These are phyloP conservation scores for Apamea epomidion DNA, from an alignment of 2,888 invertebrate genomes.

Conservation along the genomic window DNA sequence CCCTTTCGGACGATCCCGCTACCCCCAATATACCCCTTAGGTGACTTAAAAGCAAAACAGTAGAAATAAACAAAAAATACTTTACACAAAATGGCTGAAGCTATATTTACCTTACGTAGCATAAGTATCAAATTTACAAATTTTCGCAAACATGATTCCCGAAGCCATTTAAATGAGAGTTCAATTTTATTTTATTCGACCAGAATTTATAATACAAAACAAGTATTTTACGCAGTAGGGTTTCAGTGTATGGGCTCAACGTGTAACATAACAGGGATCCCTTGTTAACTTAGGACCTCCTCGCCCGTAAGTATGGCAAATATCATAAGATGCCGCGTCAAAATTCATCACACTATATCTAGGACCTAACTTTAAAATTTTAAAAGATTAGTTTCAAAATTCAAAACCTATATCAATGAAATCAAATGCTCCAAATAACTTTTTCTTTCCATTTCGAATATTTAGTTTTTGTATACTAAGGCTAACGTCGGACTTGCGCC, in stretches of 20 bases:
- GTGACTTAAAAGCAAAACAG: neutral
- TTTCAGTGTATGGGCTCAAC: slow-evolving; percentile 51
- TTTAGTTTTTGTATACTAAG: slow-evolving; percentile 65
- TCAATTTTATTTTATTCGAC: slow-evolving; percentile 46
- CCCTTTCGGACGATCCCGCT: no score
- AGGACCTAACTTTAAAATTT: slow-evolving; percentile 5
- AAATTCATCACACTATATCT: slow-evolving; percentile 53
- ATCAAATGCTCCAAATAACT: slow-evolving; percentile 43
- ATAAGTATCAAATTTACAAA: slow-evolving; percentile 14
- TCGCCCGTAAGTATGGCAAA: slow-evolving; percentile 50
- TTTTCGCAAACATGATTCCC: slow-evolving; percentile 33
- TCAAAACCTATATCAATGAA: slow-evolving; percentile 22
- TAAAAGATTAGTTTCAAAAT: neutral
- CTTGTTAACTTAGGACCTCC: slow-evolving; percentile 65
- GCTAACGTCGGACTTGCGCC: slow-evolving; percentile 81
- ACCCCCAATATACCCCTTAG: no score
- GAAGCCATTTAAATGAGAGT: slow-evolving; percentile 44
- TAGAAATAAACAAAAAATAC: neutral
- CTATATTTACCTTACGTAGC: neutral
- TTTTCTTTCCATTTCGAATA: slow-evolving; percentile 55
- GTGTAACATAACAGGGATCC: slow-evolving; percentile 53
- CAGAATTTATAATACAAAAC: slow-evolving; percentile 52
- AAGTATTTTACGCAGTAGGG: slow-evolving; percentile 43
- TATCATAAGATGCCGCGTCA: slow-evolving; percentile 46
- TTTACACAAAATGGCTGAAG: slow-evolving; percentile 3